Evolutionary conservation across 1,140 invertebrate species (phyloP).

Genomic region (Euwallacea fornicatus): DNA sequence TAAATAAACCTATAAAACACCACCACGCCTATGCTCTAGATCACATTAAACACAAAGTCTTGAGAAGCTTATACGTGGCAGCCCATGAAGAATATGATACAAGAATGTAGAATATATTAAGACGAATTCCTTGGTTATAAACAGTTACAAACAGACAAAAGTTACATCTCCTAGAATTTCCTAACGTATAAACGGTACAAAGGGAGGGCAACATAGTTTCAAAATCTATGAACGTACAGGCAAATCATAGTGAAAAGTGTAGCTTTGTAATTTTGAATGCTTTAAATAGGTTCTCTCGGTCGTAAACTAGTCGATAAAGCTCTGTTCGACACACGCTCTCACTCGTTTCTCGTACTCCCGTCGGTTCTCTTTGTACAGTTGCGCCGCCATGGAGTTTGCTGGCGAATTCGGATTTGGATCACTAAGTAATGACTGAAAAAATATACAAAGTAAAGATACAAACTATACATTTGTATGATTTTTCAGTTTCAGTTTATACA

Average conservation of each 20-base stretch:
- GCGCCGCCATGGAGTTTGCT: constrained; percentile 93
- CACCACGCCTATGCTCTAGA: too few relatives aligned
- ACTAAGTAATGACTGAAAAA: constrained; percentile 83
- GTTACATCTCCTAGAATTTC: constrained; percentile 27
- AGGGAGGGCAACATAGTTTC: constrained; percentile 22
- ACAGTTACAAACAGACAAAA: constrained; percentile 26
- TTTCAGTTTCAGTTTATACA: too few relatives aligned
- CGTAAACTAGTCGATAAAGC: constrained; percentile 84
- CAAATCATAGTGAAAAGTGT: constrained; percentile 38
- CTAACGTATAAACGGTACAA: constrained; percentile 23
- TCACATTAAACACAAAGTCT: too few relatives aligned
- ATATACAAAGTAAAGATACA: background rate
- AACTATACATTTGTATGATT: too few relatives aligned
- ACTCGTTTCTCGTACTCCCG: constrained; percentile 96
- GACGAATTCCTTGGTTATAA: constrained; percentile 6
- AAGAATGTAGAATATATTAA: background rate
- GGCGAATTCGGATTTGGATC: constrained; percentile 97
- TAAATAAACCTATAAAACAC: too few relatives aligned
- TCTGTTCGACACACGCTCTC: constrained; percentile 95
- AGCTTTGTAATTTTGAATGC: constrained; percentile 13
- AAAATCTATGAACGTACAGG: constrained; percentile 24
- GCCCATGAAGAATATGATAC: too few relatives aligned
- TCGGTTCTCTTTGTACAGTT: constrained; percentile 93
- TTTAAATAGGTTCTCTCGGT: constrained; percentile 22
- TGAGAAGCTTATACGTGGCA: too few relatives aligned